These are phyloP conservation scores for Myotis myotis DNA, from an alignment of 2,797 vertebrate species.

Conservation along the genomic window DNA sequence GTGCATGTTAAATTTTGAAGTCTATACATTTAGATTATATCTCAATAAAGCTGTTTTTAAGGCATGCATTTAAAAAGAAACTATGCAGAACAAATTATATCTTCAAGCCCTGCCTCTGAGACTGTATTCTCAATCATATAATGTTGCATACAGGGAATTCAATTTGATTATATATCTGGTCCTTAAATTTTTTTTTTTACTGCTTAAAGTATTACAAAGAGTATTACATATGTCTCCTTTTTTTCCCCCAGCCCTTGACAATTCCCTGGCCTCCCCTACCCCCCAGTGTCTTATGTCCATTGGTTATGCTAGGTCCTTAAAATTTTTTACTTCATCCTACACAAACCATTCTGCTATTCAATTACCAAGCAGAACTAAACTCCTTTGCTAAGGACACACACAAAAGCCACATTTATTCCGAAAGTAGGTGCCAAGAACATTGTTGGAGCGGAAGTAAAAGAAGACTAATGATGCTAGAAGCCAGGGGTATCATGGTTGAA, in stretches of 20 bases:
- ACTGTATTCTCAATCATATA: not conserved
- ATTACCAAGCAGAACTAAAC: not conserved
- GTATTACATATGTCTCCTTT: too few relatives aligned
- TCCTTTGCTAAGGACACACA: not conserved
- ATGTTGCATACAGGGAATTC: not conserved
- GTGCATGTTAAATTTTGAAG: not conserved
- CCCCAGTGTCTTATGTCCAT: too few relatives aligned
- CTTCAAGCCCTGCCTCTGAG: not conserved
- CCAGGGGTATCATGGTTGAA: not conserved
- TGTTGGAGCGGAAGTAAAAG: not conserved
- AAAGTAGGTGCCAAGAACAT: not conserved
- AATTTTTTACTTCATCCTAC: not conserved
- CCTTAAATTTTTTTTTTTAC: not conserved
- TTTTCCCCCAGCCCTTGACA: too few relatives aligned
- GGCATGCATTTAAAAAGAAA: not conserved
- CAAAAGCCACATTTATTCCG: not conserved
- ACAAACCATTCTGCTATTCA: constrained; percentile 19
- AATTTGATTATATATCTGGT: not conserved
- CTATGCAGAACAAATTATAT: not conserved
- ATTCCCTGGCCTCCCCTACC: too few relatives aligned
- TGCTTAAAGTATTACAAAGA: too few relatives aligned
- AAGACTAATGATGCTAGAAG: not conserved
- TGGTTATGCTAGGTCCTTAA: too few relatives aligned
- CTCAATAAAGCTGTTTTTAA: not conserved
- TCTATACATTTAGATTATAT: not conserved